A percentile compares a stretch with the other conserved stretches of the same genome.
phyloP scores from a whole-genome alignment of 2,888 invertebrate species.

The Reticulitermes lucifugus region DNA sequence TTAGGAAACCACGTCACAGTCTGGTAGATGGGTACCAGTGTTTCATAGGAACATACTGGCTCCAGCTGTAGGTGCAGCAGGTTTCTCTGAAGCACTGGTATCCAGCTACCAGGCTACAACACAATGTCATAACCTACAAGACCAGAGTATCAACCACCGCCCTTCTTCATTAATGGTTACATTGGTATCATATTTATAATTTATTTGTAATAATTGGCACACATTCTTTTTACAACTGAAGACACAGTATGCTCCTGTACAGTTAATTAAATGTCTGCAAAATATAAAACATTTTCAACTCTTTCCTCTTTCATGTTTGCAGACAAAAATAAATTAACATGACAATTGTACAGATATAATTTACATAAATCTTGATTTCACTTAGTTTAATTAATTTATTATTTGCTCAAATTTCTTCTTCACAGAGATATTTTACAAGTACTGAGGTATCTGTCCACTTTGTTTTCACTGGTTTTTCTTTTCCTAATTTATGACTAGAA shows the following conservation, averaged over 20 bases:
- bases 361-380: slow-evolving; percentile 39
- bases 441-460: slow-evolving; percentile 41
- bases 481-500: slow-evolving; percentile 40
- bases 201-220: slow-evolving; percentile 52
- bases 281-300: slow-evolving; percentile 34
- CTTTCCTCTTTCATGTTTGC: slow-evolving; percentile 11
- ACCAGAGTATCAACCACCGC: too few species aligned
- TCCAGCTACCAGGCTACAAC: too few species aligned
- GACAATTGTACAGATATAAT: slow-evolving; percentile 31
- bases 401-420: slow-evolving; percentile 22
- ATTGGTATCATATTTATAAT: slow-evolving; percentile 43
- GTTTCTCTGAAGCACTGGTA: too few species aligned
- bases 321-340: slow-evolving; percentile 35
- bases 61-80: too few species aligned
- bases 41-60: too few species aligned
- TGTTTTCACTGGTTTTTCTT: slow-evolving; percentile 1
- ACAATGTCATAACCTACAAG: too few species aligned
- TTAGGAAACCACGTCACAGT: too few species aligned
- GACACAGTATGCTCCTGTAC: slow-evolving; percentile 45
- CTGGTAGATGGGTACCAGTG: too few species aligned
- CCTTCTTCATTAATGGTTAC: neutral
- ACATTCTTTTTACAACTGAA: slow-evolving; percentile 51
- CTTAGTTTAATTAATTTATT: slow-evolving; percentile 17
- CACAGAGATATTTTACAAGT: slow-evolving; percentile 28
- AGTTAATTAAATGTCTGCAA: slow-evolving; percentile 40